phyloP scores from a whole-genome alignment of 2,888 invertebrate genomes.

The Lymantria monacha region DNA sequence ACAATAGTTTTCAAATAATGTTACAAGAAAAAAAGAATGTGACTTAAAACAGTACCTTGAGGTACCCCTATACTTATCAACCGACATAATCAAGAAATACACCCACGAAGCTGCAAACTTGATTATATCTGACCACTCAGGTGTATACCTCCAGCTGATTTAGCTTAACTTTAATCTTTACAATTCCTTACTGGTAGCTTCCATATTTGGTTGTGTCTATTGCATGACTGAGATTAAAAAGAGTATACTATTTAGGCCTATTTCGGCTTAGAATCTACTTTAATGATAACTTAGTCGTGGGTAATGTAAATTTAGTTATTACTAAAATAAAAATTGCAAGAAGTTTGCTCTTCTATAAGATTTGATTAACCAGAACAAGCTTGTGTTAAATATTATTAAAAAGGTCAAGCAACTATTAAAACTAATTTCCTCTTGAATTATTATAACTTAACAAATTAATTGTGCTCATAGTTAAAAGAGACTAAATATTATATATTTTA shows the following conservation, averaged over 20 bases:
- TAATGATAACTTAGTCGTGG: conserved; percentile 22
- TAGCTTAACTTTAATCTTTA: conserved; percentile 49
- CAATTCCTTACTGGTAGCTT: conserved; percentile 28
- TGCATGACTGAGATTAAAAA: conserved; percentile 40
- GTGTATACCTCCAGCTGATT: conserved; percentile 28
- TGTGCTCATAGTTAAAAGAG: background rate
- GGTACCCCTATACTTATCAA: conserved; percentile 19
- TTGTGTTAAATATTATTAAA: no score
- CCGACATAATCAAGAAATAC: conserved; percentile 21
- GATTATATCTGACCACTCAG: conserved; percentile 31
- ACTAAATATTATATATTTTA: background rate
- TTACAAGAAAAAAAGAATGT: no score
- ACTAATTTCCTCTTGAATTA: background rate
- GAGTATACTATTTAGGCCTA: conserved; percentile 29
- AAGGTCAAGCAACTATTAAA: no score
- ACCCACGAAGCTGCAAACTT: conserved; percentile 23
- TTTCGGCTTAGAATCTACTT: conserved; percentile 26
- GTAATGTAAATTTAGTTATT: conserved; percentile 13
- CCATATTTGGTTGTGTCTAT: conserved; percentile 35
- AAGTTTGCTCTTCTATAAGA: conserved; percentile 10
- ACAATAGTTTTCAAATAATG: no score
- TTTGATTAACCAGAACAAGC: conserved; percentile 7
- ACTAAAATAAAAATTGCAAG: conserved; percentile 21
- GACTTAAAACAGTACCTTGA: conserved; percentile 8
- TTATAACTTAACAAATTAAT: background rate